A percentile compares a stretch with the other conserved stretches of the same genome.
phyloP scores from a whole-genome alignment of 2,888 invertebrate genomes.

The Anodontia alba region DNA sequence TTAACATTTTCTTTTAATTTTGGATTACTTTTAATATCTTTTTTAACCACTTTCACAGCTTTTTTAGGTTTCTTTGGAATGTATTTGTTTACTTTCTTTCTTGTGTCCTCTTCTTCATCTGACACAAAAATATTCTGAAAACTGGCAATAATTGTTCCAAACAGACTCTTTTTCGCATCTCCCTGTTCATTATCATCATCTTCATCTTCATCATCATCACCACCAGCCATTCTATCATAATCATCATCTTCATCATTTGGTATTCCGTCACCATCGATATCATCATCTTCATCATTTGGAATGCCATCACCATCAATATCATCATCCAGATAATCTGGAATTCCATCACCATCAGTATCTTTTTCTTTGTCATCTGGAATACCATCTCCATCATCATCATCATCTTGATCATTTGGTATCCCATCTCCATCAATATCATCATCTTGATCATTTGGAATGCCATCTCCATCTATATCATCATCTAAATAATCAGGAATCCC shows the following conservation, averaged over 20 bases:
- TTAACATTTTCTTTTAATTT: conserved; percentile 39
- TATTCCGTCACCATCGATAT: conserved; percentile 82
- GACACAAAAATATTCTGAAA: conserved; percentile 68
- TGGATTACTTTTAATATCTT: conserved; percentile 33
- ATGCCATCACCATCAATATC: conserved; percentile 79
- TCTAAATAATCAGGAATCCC: conserved; percentile 80
- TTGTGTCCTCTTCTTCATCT: conserved; percentile 50
- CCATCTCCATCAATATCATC: conserved; percentile 80
- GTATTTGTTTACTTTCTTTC: conserved; percentile 55
- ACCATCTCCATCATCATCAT: conserved; percentile 79
- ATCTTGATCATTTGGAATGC: conserved; percentile 72
- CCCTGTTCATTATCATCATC: conserved; percentile 22
- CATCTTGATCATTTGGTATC: conserved; percentile 73
- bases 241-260: conserved; percentile 72
- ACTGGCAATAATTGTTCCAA: conserved; percentile 63
- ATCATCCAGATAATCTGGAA: conserved; percentile 76
- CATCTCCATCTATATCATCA: conserved; percentile 75
- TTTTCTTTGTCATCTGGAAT: conserved; percentile 73
- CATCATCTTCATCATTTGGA: conserved; percentile 71
- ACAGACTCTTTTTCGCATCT: conserved; percentile 48
- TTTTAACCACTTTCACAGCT: conserved; percentile 29
- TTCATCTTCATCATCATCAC: conserved; percentile 39
- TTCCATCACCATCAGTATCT: conserved; percentile 75
- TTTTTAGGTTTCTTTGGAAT: conserved; percentile 53
- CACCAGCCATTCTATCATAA: conserved; percentile 72